Percentiles rank a stretch among this genome's conserved stretches.
Evolutionary conservation across 92 coral and sea anemone genomes (phyloP).

Genomic region (Hydrozoanthus gracilis): DNA sequence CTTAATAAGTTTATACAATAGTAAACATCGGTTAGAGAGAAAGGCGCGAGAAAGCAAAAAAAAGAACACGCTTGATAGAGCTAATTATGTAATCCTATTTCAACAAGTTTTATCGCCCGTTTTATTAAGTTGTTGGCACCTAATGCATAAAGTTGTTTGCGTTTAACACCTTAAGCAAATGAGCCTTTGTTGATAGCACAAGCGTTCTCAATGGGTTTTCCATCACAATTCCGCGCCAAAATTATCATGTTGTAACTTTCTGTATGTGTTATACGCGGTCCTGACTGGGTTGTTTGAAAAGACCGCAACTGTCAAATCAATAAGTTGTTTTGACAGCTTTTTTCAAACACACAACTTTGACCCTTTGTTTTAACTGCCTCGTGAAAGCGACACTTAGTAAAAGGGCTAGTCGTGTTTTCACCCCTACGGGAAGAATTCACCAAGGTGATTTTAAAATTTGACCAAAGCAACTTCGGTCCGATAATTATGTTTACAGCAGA

Average conservation of each 20-base stretch:
- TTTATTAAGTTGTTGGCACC: conserved; percentile 26
- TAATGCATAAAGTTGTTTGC: neutral
- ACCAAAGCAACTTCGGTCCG: neutral
- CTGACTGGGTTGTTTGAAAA: neutral
- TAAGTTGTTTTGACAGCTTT: conserved; percentile 37
- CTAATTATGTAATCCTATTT: conserved; percentile 59
- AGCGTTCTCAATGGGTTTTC: neutral
- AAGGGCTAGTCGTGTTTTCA: neutral
- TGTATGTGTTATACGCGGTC: conserved; percentile 4
- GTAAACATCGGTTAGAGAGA: neutral
- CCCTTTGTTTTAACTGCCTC: conserved; percentile 32
- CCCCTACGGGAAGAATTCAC: conserved; percentile 8
- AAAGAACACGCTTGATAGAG: conserved; percentile 15
- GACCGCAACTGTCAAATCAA: conserved; percentile 33
- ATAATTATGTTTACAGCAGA: too few relatives aligned
- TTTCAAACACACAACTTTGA: neutral
- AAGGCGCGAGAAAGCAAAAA: neutral
- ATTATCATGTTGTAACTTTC: neutral
- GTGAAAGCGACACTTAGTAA: conserved; percentile 21
- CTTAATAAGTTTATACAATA: conserved; percentile 38
- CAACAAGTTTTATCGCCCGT: conserved; percentile 49
- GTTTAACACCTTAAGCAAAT: neutral
- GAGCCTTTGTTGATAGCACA: neutral
- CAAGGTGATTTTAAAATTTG: conserved; percentile 17
- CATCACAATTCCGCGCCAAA: conserved; percentile 29